These are phyloP conservation scores for Lepidurus apus DNA, from an alignment of 1,140 invertebrate species.

Conservation along the genomic window DNA sequence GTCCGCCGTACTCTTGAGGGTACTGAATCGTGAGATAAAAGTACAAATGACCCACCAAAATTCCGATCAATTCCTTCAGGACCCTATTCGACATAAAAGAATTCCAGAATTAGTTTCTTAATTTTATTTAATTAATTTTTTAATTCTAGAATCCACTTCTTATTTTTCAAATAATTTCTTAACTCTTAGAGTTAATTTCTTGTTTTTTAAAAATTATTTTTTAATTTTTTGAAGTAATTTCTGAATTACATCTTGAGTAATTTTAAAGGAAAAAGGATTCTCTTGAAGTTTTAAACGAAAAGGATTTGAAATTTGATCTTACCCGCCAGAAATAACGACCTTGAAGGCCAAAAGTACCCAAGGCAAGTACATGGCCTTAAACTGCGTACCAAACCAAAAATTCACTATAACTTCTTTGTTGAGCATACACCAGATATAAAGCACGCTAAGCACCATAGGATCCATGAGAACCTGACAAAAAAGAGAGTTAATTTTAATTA, in stretches of 20 bases:
- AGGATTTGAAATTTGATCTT: conserved; percentile 41
- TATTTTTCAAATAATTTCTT: not conserved
- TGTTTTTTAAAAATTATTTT: too few species aligned
- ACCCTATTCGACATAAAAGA: conserved; percentile 55
- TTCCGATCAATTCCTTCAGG: conserved; percentile 85
- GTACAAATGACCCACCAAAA: conserved; percentile 91
- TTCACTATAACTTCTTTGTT: conserved; percentile 92
- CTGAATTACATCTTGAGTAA: not conserved
- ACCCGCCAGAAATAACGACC: conserved; percentile 81
- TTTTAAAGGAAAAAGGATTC: too few species aligned
- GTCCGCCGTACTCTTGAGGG: conserved; percentile 88
- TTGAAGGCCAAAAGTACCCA: conserved; percentile 96
- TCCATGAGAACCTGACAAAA: conserved; percentile 81
- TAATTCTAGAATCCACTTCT: not conserved
- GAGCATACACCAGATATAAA: conserved; percentile 97
- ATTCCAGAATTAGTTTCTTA: too few species aligned
- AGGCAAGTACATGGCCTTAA: conserved; percentile 97
- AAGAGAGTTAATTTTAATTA: not conserved
- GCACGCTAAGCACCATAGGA: conserved; percentile 90
- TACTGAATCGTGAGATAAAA: conserved; percentile 97
- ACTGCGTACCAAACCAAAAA: conserved; percentile 98
- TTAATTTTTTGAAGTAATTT: too few species aligned
- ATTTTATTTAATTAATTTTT: not conserved
- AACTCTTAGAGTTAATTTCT: too few species aligned
- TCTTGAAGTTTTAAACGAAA: not conserved